phyloP scores from a whole-genome alignment of 2,888 invertebrate species.

The Macrophya alboannulata region DNA sequence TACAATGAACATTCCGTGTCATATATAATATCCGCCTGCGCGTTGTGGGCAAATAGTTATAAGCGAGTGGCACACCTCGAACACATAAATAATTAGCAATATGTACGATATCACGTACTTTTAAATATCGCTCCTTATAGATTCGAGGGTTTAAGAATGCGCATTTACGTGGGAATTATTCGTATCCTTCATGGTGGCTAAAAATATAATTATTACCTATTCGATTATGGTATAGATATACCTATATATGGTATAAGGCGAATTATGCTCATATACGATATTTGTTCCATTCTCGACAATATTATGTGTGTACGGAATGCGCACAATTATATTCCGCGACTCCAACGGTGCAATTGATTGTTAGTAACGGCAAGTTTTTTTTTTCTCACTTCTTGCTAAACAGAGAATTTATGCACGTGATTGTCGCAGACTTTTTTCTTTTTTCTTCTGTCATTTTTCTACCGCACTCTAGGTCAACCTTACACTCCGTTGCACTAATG shows the following conservation, averaged over 20 bases:
- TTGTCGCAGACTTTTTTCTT: not conserved
- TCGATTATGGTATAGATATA: not conserved
- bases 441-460: not conserved
- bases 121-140: not conserved
- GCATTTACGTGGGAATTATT: constrained; percentile 19
- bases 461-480: constrained; percentile 29
- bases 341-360: constrained; percentile 4
- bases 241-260: not conserved
- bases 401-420: constrained; percentile 15
- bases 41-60: constrained; percentile 1
- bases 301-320: not conserved
- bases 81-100: constrained; percentile 35
- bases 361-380: constrained; percentile 30
- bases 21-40: constrained; percentile 45
- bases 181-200: not conserved
- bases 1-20: constrained; percentile 48
- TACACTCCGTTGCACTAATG: constrained; percentile 16
- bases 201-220: constrained; percentile 18
- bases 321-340: not conserved
- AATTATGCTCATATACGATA: not conserved
- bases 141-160: constrained; percentile 16
- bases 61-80: constrained; percentile 39
- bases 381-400: constrained; percentile 19
- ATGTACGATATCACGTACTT: constrained; percentile 24
- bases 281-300: not conserved